Evolutionary conservation across 1,140 invertebrate species (phyloP).

Genomic region (Sweltsa coloradensis): DNA sequence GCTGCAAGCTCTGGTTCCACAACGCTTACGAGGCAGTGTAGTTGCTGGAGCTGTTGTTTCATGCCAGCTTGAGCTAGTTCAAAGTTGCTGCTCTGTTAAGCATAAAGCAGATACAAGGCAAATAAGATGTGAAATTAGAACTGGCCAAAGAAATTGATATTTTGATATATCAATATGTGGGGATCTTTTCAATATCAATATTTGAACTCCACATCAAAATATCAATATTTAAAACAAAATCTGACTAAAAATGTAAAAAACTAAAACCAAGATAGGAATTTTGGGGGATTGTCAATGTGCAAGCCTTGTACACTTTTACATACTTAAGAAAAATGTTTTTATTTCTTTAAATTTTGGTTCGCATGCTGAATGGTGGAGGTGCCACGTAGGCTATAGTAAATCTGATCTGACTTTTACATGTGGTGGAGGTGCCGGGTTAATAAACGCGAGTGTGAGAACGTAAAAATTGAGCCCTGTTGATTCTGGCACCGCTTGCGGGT

Average conservation of each 20-base stretch:
- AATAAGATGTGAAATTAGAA: background rate
- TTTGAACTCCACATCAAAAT: constrained; percentile 9
- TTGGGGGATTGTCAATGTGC: constrained; percentile 5
- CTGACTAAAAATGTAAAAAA: constrained; percentile 12
- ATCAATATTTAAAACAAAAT: constrained; percentile 3
- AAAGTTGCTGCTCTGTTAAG: constrained; percentile 77
- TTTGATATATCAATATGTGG: no score
- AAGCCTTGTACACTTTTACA: constrained; percentile 1
- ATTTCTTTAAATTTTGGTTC: no score
- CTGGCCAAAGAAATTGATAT: constrained; percentile 1
- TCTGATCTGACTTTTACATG: no score
- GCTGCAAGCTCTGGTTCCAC: constrained; percentile 71
- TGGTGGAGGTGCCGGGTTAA: no score
- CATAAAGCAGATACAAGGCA: constrained; percentile 15
- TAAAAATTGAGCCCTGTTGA: no score
- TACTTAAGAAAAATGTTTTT: background rate
- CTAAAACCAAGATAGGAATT: no score
- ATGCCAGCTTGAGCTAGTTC: constrained; percentile 96
- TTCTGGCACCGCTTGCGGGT: no score
- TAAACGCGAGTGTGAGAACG: no score
- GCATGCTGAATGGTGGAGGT: no score
- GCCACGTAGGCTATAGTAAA: no score
- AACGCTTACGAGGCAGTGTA: constrained; percentile 69
- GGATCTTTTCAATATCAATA: no score
- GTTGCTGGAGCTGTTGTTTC: constrained; percentile 80